Percentiles rank a stretch among this genome's conserved stretches.
phyloP scores from a whole-genome alignment of 2,888 invertebrate genomes.

The Hololepta plana region DNA sequence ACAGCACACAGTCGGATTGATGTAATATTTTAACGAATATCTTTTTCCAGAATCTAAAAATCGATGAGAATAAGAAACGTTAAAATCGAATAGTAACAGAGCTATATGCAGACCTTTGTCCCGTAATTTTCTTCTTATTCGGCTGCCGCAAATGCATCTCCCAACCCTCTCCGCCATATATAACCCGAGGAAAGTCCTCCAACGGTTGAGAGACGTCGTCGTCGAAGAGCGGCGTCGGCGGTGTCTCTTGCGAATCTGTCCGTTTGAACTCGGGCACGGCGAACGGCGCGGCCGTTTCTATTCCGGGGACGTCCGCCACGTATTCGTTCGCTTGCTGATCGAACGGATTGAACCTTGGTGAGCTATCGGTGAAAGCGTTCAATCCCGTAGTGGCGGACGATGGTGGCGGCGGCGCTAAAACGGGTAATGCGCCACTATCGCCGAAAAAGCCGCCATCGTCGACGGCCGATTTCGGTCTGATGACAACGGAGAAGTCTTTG shows the following conservation, averaged over 20 bases:
- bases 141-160: conserved; percentile 92
- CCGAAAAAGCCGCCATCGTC: not conserved
- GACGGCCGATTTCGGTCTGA: conserved; percentile 37
- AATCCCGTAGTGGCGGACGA: conserved; percentile 28
- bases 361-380: conserved; percentile 37
- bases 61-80: not conserved
- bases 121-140: conserved; percentile 91
- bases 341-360: conserved; percentile 63
- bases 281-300: no score
- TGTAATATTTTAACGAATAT: conserved; percentile 66
- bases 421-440: conserved; percentile 39
- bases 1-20: conserved; percentile 66
- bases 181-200: conserved; percentile 73
- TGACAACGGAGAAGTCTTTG: conserved; percentile 66
- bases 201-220: conserved; percentile 85
- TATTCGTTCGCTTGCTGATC: conserved; percentile 41
- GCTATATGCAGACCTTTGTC: conserved; percentile 40
- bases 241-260: conserved; percentile 55
- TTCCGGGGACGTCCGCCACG: no score
- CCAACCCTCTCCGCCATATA: conserved; percentile 74
- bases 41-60: conserved; percentile 84
- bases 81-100: not conserved
- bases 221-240: conserved; percentile 85
- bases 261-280: conserved; percentile 22
- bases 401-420: conserved; percentile 52